A percentile compares a stretch with the other conserved stretches of the same genome.
Conservation (phyloP, 2,797 vertebrate genomes). For the Pseudomugil gertrudae region DNA sequence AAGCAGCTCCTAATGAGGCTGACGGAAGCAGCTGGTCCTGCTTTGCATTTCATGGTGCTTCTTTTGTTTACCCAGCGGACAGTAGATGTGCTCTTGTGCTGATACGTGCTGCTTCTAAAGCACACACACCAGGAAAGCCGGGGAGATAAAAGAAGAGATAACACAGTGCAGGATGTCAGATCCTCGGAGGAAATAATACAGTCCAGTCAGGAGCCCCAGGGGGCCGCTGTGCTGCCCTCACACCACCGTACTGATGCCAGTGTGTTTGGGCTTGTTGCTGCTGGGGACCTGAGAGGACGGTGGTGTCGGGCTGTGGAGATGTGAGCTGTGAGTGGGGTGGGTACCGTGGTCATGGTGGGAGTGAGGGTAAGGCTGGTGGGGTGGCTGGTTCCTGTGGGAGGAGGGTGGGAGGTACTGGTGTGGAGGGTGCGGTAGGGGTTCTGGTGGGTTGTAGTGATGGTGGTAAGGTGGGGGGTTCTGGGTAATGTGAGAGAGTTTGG, state of each 20-base stretch:
- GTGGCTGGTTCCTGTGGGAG: conserved; percentile 75
- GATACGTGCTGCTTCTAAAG: conserved; percentile 28
- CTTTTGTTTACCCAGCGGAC: conserved; percentile 58
- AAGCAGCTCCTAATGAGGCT: conserved; percentile 75
- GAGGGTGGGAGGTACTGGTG: conserved; percentile 83
- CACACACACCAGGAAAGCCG: conserved; percentile 13
- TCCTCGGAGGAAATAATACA: conserved; percentile 67
- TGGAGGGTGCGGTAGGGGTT: conserved; percentile 85
- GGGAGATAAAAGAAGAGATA: conserved; percentile 26
- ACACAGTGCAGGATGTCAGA: conserved; percentile 59
- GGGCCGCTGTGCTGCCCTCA: conserved; percentile 66
- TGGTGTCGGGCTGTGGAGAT: conserved; percentile 62
- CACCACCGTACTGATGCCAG: conserved; percentile 96
- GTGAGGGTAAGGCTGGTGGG: conserved; percentile 79
- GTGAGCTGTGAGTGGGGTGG: conserved; percentile 77
- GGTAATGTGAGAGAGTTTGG: conserved; percentile 88
- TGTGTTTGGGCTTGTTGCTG: conserved; percentile 94
- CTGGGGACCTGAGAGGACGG: conserved; percentile 70
- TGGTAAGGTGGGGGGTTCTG: conserved; percentile 94
- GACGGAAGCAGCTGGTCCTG: too few relatives aligned
- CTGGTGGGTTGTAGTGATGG: conserved; percentile 93
- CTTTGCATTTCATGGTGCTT: conserved; percentile 55
- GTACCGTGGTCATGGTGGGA: conserved; percentile 80
- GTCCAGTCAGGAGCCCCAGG: conserved; percentile 43
- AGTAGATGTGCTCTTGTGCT: conserved; percentile 70